Percentiles rank a stretch among this genome's conserved stretches.
Evolutionary conservation across 2,113 vertebrate species (phyloP).

Genomic region (Pedionomus torquatus): DNA sequence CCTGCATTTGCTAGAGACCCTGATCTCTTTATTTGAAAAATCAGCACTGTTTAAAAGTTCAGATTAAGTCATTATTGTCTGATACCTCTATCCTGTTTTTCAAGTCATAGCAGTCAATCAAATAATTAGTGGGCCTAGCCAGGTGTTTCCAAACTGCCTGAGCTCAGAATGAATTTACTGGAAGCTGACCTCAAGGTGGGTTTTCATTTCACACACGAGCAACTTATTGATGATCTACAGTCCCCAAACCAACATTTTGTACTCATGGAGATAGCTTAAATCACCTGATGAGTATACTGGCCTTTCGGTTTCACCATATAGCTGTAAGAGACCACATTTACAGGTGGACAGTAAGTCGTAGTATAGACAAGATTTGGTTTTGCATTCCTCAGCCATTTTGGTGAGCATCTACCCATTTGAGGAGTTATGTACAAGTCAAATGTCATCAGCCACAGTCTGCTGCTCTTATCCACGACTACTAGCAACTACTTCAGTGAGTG

Average conservation of each 20-base stretch:
- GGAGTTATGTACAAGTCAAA: neutral
- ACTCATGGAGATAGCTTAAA: neutral
- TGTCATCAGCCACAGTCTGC: neutral
- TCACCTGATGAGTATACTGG: neutral
- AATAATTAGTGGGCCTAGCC: constrained; percentile 10
- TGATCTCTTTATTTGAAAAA: neutral
- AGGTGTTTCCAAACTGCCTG: neutral
- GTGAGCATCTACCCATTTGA: neutral
- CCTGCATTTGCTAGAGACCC: neutral
- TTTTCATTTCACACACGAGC: constrained; percentile 61
- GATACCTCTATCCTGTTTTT: constrained; percentile 8
- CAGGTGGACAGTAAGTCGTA: neutral
- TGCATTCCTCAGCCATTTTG: neutral
- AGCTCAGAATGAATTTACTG: neutral
- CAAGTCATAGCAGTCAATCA: constrained; percentile 26
- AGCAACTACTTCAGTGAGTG: neutral
- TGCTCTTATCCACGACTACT: neutral
- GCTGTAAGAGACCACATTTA: neutral
- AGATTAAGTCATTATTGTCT: constrained; percentile 10
- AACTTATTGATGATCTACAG: constrained; percentile 29
- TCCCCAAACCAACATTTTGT: neutral
- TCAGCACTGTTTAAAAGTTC: neutral
- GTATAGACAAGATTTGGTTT: neutral
- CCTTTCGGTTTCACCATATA: neutral
- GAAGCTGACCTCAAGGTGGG: constrained; percentile 26